A percentile compares a stretch with the other conserved stretches of the same genome.
These are phyloP conservation scores for Lerista edwardsae DNA, from an alignment of 2,797 vertebrate genomes.

Conservation along the genomic window DNA sequence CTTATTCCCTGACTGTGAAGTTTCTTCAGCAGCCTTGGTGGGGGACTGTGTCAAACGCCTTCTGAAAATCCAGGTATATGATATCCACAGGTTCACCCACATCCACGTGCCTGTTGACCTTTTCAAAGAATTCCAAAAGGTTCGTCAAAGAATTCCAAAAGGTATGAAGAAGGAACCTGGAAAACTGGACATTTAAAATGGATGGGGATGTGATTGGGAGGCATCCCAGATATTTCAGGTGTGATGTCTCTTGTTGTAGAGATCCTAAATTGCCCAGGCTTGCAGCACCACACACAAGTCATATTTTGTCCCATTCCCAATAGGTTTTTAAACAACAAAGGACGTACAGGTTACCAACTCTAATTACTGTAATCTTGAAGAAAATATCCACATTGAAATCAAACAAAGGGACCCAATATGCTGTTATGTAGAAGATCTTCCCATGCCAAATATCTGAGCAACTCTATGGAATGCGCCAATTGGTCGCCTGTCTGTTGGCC, in stretches of 20 bases:
- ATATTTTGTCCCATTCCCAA: constrained; percentile 27
- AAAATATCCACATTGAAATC: neutral
- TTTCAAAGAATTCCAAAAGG: too few species aligned
- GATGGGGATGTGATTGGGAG: constrained; percentile 4
- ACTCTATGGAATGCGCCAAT: neutral
- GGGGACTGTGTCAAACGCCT: too few species aligned
- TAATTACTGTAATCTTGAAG: neutral
- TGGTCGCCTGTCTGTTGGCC: neutral
- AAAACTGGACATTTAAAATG: constrained; percentile 14
- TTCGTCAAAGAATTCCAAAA: too few species aligned
- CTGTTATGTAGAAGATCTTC: neutral
- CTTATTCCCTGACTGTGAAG: too few species aligned
- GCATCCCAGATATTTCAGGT: neutral
- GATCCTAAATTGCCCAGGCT: constrained; percentile 40
- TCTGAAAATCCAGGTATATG: too few species aligned
- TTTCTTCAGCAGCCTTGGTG: too few species aligned
- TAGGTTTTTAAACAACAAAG: too few species aligned
- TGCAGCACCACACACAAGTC: constrained; percentile 20
- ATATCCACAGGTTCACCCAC: too few species aligned
- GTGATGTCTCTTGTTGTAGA: neutral
- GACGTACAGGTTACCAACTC: too few species aligned
- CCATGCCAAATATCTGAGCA: neutral
- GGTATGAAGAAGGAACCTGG: neutral
- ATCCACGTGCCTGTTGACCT: too few species aligned
- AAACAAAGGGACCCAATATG: neutral